Percentiles rank a stretch among this genome's conserved stretches.
These are phyloP conservation scores for Megalurothrips usitatus DNA, from an alignment of 2,888 invertebrate genomes.

Conservation along the genomic window DNA sequence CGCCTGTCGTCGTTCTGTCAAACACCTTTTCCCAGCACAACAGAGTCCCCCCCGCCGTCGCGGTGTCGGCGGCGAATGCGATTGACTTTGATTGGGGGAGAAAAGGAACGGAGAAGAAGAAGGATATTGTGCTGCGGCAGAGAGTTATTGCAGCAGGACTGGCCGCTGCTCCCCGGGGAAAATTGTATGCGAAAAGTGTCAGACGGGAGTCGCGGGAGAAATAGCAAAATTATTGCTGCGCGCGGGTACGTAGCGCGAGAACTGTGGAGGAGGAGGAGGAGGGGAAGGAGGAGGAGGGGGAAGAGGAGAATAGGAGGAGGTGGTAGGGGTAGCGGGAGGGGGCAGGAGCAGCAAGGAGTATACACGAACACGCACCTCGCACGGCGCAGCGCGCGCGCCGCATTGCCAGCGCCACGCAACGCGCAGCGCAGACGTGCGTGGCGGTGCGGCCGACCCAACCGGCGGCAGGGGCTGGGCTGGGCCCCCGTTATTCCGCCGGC, in stretches of 20 bases:
- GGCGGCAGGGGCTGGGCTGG: too few species aligned
- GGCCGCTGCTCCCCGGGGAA: too few species aligned
- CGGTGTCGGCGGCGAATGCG: too few species aligned
- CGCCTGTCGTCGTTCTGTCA: too few species aligned
- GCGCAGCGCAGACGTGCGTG: background rate
- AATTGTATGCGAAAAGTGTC: constrained; percentile 12
- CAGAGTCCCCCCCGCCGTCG: too few species aligned
- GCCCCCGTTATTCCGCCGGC: too few species aligned
- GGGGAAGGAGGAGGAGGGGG: background rate
- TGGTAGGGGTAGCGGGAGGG: constrained; percentile 17
- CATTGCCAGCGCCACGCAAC: background rate
- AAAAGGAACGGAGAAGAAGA: constrained; percentile 29
- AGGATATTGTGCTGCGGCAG: constrained; percentile 31
- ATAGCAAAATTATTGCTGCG: background rate
- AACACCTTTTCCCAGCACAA: too few species aligned
- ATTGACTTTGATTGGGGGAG: background rate
- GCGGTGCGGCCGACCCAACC: background rate
- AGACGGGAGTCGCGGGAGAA: constrained; percentile 30
- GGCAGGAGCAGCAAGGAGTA: background rate
- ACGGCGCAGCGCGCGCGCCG: background rate
- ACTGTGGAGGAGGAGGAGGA: background rate
- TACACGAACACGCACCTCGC: background rate
- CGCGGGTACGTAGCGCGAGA: background rate
- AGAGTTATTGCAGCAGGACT: too few species aligned
- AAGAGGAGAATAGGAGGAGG: background rate